Percentiles rank a stretch among this genome's conserved stretches.
Conservation (phyloP, 2,113 vertebrate species). For the Eira barbara region DNA sequence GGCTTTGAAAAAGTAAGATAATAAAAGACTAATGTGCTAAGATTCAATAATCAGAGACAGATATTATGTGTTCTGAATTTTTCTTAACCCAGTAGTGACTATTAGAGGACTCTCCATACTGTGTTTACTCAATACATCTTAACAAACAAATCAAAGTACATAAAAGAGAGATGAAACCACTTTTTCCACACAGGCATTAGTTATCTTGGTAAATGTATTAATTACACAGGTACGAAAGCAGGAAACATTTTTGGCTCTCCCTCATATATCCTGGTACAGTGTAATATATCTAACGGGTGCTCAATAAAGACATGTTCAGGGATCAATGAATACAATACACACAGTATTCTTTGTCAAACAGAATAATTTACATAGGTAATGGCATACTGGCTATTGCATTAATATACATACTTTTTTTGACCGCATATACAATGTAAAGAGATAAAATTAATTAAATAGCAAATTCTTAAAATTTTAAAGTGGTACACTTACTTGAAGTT, state of each 20-base stretch:
- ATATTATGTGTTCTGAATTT: background rate
- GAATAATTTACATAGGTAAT: background rate
- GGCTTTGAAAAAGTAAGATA: background rate
- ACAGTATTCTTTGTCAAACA: background rate
- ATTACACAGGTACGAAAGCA: background rate
- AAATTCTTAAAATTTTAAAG: slow-evolving; percentile 3
- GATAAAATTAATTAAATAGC: background rate
- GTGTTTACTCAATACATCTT: background rate
- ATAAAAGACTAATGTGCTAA: background rate
- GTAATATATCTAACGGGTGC: background rate
- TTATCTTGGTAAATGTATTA: background rate
- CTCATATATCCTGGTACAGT: background rate
- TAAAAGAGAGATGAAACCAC: background rate
- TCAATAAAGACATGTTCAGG: background rate
- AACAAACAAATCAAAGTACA: background rate
- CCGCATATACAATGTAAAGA: background rate
- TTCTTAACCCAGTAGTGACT: background rate
- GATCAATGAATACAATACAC: background rate
- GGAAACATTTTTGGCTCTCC: background rate
- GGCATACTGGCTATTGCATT: background rate
- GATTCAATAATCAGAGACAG: background rate
- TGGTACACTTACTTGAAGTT: slow-evolving; percentile 73
- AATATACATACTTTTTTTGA: background rate
- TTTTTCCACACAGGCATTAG: background rate
- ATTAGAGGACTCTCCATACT: background rate